Evolutionary conservation across 2,797 vertebrate genomes (phyloP), one percentile per base, ranked within the genome.

Genomic region (Neomorphus geoffroyi): DNA sequence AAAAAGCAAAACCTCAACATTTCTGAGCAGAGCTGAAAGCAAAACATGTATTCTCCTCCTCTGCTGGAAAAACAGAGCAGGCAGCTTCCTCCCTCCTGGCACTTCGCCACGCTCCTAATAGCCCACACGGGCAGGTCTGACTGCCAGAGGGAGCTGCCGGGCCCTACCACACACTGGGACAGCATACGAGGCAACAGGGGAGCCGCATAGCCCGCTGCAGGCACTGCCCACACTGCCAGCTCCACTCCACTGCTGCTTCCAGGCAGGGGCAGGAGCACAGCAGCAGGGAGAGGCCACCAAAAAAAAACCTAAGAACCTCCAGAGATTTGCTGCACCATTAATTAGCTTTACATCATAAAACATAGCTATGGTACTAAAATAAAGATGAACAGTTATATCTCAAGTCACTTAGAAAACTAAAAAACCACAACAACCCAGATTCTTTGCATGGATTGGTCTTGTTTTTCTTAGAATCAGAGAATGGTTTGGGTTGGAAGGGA

Each of bases 101-200:
- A 2, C 60, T 75, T n/a, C 2, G 4, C 37, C 33, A 4, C 4
- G 13, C 60, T 75, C 17, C 33, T 18, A 22, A 17, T 11, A 51
- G 48, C 33, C 28, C 13, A 28, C n/a, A 6, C 3, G 5, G 33
- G 13, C 4, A 0, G 5, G 24, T 5, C 7, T 8, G 14, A 7
- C 0, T 11, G 51, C 65, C 77, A 48, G 10, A 26, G 30, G 57
- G 48, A 79, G 46, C 46, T 39, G 87, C 30, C 28, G 3, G 66
- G 70, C 22, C 16, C 19, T 37, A 11, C 3, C 54, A 19, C 18
- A 8, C 1, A 1, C 0, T 45, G 32, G 57, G 35, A 37, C 1
- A 3, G 18, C 1, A 1, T 1, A 35, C 1, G 2, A 1, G 6
- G 41, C 0, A 1, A 17, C 35, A n/a, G 45, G n/a, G 27, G 21